phyloP scores from a whole-genome alignment of 2,888 invertebrate genomes.

The Cheilosia soror region DNA sequence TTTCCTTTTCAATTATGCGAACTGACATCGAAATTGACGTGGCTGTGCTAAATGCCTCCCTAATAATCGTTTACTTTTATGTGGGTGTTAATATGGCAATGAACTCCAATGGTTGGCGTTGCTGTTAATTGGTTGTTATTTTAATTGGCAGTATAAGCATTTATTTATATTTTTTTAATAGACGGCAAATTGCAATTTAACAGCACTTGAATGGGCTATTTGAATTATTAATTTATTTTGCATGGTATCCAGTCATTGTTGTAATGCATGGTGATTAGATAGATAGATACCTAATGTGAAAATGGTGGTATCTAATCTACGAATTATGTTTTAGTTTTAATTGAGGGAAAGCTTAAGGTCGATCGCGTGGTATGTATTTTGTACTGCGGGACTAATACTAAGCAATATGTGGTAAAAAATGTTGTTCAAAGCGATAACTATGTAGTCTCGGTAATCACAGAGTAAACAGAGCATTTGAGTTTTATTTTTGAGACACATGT shows the following conservation, averaged over 20 bases:
- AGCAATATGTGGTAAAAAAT: no score
- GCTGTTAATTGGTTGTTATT: conserved; percentile 46
- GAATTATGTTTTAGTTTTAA: no score
- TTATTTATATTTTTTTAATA: background rate
- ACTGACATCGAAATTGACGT: conserved; percentile 13
- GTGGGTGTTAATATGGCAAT: conserved; percentile 52
- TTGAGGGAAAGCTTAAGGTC: no score
- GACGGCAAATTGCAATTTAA: conserved; percentile 24
- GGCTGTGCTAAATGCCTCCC: background rate
- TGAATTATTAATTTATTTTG: background rate
- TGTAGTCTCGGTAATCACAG: no score
- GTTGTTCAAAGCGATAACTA: no score
- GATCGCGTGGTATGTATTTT: no score
- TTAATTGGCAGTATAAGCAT: conserved; percentile 22
- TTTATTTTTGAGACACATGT: no score
- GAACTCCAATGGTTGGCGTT: conserved; percentile 22
- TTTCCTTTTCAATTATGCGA: conserved; percentile 51
- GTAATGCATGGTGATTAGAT: background rate
- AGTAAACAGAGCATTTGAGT: no score
- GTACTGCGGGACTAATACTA: no score
- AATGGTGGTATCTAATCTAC: no score
- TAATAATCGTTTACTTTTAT: conserved; percentile 40
- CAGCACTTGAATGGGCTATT: conserved; percentile 3
- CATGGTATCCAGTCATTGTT: background rate
- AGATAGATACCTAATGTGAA: background rate